These are phyloP conservation scores for Nycteola revayana DNA, from an alignment of 2,888 invertebrate species.

Conservation along the genomic window DNA sequence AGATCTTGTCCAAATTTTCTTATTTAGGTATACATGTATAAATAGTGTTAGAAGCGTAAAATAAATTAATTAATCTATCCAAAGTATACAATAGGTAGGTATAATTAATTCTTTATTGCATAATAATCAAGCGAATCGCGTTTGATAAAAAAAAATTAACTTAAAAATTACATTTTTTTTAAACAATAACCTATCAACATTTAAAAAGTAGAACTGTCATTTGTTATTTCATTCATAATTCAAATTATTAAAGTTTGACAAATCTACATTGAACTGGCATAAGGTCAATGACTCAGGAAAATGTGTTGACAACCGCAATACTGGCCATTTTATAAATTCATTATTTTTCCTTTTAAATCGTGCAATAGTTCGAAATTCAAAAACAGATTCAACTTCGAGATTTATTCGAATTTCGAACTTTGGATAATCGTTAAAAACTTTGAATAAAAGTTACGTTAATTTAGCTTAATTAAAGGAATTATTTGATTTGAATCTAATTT, in stretches of 20 bases:
- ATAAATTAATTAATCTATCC: no score
- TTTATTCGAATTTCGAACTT: not conserved
- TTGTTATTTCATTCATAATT: not conserved
- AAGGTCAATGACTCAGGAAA: conserved; percentile 70
- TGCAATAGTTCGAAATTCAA: not conserved
- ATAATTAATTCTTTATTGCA: no score
- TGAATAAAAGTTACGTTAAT: no score
- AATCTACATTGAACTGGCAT: conserved; percentile 29
- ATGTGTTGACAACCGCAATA: conserved; percentile 51
- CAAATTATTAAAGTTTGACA: conserved; percentile 4
- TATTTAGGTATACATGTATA: no score
- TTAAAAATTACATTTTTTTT: not conserved
- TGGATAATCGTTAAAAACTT: no score
- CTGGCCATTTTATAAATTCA: not conserved
- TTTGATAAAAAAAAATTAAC: no score
- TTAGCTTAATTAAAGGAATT: no score
- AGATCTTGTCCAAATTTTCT: no score
- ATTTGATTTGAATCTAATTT: no score
- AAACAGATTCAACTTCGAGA: not conserved
- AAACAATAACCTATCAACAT: not conserved
- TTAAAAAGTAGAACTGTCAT: not conserved
- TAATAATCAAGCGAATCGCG: no score
- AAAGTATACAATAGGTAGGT: no score
- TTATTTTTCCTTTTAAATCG: not conserved
- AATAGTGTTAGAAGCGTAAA: no score